Conservation (phyloP, 2,888 invertebrate genomes). For the Aporophyla nigra region DNA sequence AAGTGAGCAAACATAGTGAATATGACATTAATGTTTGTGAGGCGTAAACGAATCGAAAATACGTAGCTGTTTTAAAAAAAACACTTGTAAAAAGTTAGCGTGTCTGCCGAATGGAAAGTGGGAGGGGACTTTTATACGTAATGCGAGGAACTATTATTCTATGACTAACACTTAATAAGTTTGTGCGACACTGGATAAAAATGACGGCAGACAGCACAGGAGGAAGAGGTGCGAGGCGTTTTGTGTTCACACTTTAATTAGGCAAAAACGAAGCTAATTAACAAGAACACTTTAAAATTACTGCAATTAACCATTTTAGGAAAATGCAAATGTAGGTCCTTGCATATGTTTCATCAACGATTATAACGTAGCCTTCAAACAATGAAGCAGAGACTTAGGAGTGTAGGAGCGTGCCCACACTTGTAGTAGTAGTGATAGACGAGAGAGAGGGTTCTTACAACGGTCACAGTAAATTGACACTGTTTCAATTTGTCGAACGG, state of each 20-base stretch:
- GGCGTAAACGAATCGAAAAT: constrained; percentile 6
- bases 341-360: not conserved
- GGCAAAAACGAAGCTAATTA: not conserved
- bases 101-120: too few relatives aligned
- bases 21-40: constrained; percentile 16
- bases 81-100: not conserved
- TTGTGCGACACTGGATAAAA: constrained; percentile 10
- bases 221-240: not conserved
- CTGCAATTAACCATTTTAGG: not conserved
- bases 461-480: constrained; percentile 20
- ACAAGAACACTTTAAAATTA: not conserved
- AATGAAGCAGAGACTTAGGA: not conserved
- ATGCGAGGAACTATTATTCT: not conserved
- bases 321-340: not conserved
- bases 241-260: constrained; percentile 2
- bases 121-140: constrained; percentile 5
- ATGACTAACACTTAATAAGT: constrained; percentile 20
- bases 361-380: not conserved
- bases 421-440: not conserved
- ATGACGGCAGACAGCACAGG: not conserved
- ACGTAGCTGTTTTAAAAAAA: constrained; percentile 21
- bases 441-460: not conserved
- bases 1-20: constrained; percentile 1
- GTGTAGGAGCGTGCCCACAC: too few relatives aligned
- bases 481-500: constrained; percentile 22